A percentile compares a stretch with the other conserved stretches of the same genome.
Conservation (phyloP, 2,888 invertebrate species). For the Drosophila basisetae region DNA sequence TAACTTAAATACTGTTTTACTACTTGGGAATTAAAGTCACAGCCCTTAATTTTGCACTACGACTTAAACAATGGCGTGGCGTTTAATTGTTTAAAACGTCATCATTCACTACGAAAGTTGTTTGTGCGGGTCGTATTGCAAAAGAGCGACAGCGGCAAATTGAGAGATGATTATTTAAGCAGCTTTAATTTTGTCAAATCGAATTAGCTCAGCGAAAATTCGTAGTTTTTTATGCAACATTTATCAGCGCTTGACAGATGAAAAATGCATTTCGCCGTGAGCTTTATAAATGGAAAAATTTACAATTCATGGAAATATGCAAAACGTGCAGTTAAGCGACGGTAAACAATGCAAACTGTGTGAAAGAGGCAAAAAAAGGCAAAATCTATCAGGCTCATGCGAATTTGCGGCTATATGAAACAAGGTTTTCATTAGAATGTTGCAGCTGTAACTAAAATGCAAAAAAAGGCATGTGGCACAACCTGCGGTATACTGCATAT, state of each 20-base stretch:
- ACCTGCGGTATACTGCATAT: neutral
- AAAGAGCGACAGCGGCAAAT: conserved; percentile 5
- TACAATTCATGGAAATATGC: conserved; percentile 40
- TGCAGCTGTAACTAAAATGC: conserved; percentile 34
- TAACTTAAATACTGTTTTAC: neutral
- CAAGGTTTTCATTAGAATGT: conserved; percentile 22
- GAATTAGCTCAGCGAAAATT: conserved; percentile 22
- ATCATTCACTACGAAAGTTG: conserved; percentile 44
- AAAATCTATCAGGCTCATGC: conserved; percentile 9
- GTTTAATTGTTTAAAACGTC: conserved; percentile 45
- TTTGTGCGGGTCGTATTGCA: conserved; percentile 11
- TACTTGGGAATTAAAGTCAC: conserved; percentile 1
- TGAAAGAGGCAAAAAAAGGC: neutral
- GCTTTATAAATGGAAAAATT: conserved; percentile 32
- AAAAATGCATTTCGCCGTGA: conserved; percentile 37
- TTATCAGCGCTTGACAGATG: conserved; percentile 32
- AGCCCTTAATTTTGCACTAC: conserved; percentile 12
- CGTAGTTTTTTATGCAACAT: conserved; percentile 17
- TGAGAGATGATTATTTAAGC: conserved; percentile 45
- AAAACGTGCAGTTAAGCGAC: conserved; percentile 11
- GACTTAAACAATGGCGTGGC: conserved; percentile 9
- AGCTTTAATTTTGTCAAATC: conserved; percentile 40
- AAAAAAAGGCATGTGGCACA: conserved; percentile 20
- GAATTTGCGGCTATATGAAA: conserved; percentile 17
- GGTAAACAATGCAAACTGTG: conserved; percentile 2